phyloP scores from a whole-genome alignment of 2,888 invertebrate genomes.

The Hesperia comma region DNA sequence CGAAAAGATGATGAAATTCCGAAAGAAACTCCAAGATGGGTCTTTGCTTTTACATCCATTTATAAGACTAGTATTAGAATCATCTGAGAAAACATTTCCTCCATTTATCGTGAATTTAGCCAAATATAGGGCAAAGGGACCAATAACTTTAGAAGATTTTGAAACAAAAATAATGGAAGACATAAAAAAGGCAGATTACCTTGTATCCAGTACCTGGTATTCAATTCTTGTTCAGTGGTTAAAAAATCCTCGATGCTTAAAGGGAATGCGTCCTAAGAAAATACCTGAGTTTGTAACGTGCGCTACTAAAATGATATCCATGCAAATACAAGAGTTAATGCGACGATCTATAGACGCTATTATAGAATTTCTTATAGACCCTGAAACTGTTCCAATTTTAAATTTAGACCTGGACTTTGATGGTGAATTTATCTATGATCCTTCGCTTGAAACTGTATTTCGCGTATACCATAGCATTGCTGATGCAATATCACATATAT shows the following conservation, averaged over 20 bases:
- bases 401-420: conserved; percentile 83
- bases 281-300: conserved; percentile 71
- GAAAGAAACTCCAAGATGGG: conserved; percentile 80
- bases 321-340: conserved; percentile 87
- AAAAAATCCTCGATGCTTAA: conserved; percentile 76
- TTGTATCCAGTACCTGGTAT: conserved; percentile 77
- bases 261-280: conserved; percentile 66
- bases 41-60: conserved; percentile 86
- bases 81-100: conserved; percentile 81
- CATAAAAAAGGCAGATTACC: conserved; percentile 71
- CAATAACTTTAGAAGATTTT: conserved; percentile 67
- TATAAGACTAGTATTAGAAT: conserved; percentile 83
- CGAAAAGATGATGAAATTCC: conserved; percentile 81
- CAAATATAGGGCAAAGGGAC: conserved; percentile 72
- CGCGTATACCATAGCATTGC: conserved; percentile 84
- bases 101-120: conserved; percentile 79
- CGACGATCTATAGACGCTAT: conserved; percentile 86
- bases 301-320: conserved; percentile 76
- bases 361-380: conserved; percentile 79
- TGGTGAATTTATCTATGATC: conserved; percentile 82
- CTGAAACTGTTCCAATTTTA: conserved; percentile 85
- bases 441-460: conserved; percentile 84
- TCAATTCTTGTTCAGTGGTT: conserved; percentile 72
- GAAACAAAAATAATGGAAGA: conserved; percentile 63
- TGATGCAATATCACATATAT: conserved; percentile 80